Evolutionary conservation across 2,797 vertebrate species (phyloP), one percentile per base, ranked within the genome.

Genomic region (Chloroceryle amazona): DNA sequence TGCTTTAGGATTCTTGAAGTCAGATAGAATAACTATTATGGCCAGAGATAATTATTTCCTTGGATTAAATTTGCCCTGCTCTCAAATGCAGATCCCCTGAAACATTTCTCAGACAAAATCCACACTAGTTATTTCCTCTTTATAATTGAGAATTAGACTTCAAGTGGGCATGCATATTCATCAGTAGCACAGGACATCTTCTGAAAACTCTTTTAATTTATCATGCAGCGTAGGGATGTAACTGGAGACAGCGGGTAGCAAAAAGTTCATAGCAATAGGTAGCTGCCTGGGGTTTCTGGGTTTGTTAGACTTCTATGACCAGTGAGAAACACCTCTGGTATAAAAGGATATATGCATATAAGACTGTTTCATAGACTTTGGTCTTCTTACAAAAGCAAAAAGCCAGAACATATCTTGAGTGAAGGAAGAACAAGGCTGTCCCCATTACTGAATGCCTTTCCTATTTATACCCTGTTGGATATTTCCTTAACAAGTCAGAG

Each of bases 111-210:
- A 9, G 58, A 76, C 82, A 65, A 73, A 78, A 62, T 75, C 60
- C 26, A 10, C 19, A 39, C 44, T 51, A 60, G 28, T 81, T 78
- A 19, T 60, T 73, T 81, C 35, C n/a, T 29, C 35, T 84, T 66
- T 67, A 20, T 81, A 81, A 82, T 33, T 86, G 70, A 78, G 60
- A 88, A 74, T 66, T 73, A 82, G 54, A 66, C 33, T 92, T 75
- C 35, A 47, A 75, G 60, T 71, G 55, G 28, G 39, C n/a, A 73
- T 93, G 88, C 93, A 90, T 94, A 94, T 93, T 95, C 65, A 95
- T 67, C 1, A 4, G 49, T 66, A 73, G 47, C 25, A 21, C 47
- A 73, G 63, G 31, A 72, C 35, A 42, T 39, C 71, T 72, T 76
- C 83, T 78, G 60, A 76, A 88, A 76, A 66, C 39, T 61, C 66